Percentiles rank a stretch among this genome's conserved stretches.
phyloP scores from a whole-genome alignment of 2,113 vertebrate genomes.

The Triplophysa siluroides region DNA sequence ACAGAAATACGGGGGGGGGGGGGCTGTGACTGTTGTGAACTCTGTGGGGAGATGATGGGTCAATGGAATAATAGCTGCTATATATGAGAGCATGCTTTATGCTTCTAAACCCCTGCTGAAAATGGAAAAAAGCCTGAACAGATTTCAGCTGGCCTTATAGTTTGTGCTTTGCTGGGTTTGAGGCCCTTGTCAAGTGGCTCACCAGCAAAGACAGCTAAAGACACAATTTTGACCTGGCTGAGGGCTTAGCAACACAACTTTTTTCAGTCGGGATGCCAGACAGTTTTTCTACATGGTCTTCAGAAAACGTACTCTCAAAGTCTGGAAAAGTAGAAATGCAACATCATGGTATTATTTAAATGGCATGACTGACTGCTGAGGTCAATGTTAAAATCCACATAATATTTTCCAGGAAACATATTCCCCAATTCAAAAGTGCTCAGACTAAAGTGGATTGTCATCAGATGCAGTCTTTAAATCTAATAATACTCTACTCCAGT shows the following conservation, averaged over 20 bases:
- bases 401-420: slow-evolving; percentile 17
- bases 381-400: neutral
- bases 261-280: too few relatives aligned
- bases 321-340: too few relatives aligned
- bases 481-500: slow-evolving; percentile 24
- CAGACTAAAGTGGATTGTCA: neutral
- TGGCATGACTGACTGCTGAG: neutral
- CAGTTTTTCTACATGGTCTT: too few relatives aligned
- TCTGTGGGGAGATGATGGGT: neutral
- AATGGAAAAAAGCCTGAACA: too few relatives aligned
- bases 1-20: slow-evolving; percentile 3
- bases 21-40: slow-evolving; percentile 15
- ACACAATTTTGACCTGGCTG: too few relatives aligned
- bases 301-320: too few relatives aligned
- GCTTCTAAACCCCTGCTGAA: neutral
- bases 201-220: too few relatives aligned
- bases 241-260: too few relatives aligned
- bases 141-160: too few relatives aligned
- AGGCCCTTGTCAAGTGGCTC: too few relatives aligned
- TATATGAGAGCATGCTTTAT: neutral
- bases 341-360: neutral
- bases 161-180: too few relatives aligned
- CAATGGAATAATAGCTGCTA: neutral
- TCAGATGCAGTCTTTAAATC: neutral
- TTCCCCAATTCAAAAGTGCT: neutral